phyloP scores from a whole-genome alignment of 2,888 invertebrate genomes.

The Germaria angustata region DNA sequence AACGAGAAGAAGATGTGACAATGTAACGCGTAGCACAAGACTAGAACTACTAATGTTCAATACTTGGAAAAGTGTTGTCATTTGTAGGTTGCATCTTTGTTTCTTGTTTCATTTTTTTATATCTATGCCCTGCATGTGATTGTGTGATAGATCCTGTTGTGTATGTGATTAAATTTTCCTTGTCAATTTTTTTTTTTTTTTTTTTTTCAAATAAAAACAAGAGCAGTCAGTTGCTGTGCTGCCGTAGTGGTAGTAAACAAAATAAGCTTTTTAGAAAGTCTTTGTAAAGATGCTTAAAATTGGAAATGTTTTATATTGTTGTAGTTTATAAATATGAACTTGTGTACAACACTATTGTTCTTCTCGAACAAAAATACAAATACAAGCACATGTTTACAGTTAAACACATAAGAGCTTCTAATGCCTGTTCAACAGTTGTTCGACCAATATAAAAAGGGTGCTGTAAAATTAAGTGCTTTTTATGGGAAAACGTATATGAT shows the following conservation, averaged over 20 bases:
- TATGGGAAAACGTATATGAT: too few species aligned
- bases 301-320: slow-evolving; percentile 26
- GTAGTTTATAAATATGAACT: slow-evolving; percentile 23
- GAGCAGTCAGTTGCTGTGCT: slow-evolving; percentile 18
- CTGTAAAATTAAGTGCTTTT: not conserved
- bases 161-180: slow-evolving; percentile 33
- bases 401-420: not conserved
- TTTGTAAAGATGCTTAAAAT: slow-evolving; percentile 57
- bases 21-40: slow-evolving; percentile 64
- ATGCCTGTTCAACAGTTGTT: slow-evolving; percentile 4
- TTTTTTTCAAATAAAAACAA: not conserved
- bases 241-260: slow-evolving; percentile 19
- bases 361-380: not conserved
- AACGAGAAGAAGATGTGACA: slow-evolving; percentile 13
- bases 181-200: not conserved
- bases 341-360: slow-evolving; percentile 39
- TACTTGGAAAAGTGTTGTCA: slow-evolving; percentile 42
- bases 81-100: slow-evolving; percentile 31
- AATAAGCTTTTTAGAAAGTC: slow-evolving; percentile 45
- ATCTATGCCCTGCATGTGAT: slow-evolving; percentile 31
- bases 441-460: not conserved
- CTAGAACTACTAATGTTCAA: slow-evolving; percentile 56
- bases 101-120: slow-evolving; percentile 3
- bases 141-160: slow-evolving; percentile 52
- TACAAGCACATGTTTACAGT: not conserved